Conservation (phyloP, 2,113 vertebrate genomes). For the Trichomycterus rosablanca region DNA sequence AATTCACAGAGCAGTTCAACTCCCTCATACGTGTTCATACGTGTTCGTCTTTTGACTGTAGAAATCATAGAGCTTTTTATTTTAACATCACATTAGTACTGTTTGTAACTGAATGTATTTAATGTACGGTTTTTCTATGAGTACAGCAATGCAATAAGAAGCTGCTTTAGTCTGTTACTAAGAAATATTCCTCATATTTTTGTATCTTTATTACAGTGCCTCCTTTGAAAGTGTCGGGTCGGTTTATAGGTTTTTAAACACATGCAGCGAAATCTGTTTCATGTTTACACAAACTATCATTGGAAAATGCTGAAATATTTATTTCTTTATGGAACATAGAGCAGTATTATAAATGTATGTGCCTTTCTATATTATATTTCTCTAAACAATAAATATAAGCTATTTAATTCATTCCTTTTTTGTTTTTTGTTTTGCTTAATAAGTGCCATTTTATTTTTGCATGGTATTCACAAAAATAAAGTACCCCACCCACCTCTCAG, state of each 20-base stretch:
- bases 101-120: too few species aligned
- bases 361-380: neutral
- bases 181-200: constrained; percentile 51
- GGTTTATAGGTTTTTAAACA: constrained; percentile 15
- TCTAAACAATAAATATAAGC: neutral
- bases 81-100: too few species aligned
- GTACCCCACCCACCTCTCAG: too few species aligned
- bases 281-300: constrained; percentile 65
- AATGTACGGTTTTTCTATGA: neutral
- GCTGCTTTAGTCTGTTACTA: constrained; percentile 15
- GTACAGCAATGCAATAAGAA: neutral
- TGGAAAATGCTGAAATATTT: constrained; percentile 32
- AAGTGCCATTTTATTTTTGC: too few species aligned
- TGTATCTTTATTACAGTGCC: constrained; percentile 45
- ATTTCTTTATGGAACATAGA: neutral
- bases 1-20: neutral
- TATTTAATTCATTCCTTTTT: too few species aligned
- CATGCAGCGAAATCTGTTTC: constrained; percentile 37
- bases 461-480: too few species aligned
- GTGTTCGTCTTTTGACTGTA: too few species aligned
- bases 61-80: too few species aligned
- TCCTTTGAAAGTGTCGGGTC: constrained; percentile 32
- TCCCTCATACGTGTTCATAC: too few species aligned
- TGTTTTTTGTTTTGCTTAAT: too few species aligned
- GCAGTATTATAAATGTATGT: neutral